Conservation (phyloP, 2,113 vertebrate genomes). For the Dermatemys mawii region DNA sequence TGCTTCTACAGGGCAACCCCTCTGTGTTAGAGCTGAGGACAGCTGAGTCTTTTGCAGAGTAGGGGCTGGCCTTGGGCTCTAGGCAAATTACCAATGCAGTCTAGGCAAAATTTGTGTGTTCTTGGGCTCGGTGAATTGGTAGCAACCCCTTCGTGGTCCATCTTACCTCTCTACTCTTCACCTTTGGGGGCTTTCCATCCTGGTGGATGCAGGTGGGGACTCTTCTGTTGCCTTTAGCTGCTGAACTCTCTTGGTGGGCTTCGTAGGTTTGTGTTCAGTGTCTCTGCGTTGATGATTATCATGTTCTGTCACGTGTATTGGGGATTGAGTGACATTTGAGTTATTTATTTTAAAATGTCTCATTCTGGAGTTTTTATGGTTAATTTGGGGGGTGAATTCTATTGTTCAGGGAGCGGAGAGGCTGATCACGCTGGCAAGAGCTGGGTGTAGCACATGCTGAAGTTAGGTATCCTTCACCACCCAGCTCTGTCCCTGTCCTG, state of each 20-base stretch:
- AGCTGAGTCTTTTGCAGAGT: rapidly evolving
- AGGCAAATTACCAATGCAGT: not conserved
- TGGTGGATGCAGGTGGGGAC: not conserved
- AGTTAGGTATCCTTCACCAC: not conserved
- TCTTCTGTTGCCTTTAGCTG: not conserved
- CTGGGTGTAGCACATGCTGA: not conserved
- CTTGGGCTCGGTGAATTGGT: not conserved
- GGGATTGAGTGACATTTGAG: not conserved
- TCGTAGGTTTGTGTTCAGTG: not conserved
- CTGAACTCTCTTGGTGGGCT: not conserved
- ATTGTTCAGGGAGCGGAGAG: not conserved
- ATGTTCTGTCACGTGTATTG: rapidly evolving
- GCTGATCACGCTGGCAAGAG: rapidly evolving
- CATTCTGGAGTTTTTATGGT: not conserved
- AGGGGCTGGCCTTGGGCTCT: not conserved
- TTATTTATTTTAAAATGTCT: not conserved
- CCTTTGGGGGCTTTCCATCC: not conserved
- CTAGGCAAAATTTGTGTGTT: not conserved
- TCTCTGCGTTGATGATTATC: not conserved
- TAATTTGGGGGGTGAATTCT: not conserved
- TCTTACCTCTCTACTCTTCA: not conserved
- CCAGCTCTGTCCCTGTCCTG: not conserved
- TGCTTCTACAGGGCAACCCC: not conserved
- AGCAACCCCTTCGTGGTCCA: not conserved
- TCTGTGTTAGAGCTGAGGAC: not conserved